These are phyloP conservation scores for Hedya salicella DNA, from an alignment of 2,888 invertebrate species.

Conservation along the genomic window DNA sequence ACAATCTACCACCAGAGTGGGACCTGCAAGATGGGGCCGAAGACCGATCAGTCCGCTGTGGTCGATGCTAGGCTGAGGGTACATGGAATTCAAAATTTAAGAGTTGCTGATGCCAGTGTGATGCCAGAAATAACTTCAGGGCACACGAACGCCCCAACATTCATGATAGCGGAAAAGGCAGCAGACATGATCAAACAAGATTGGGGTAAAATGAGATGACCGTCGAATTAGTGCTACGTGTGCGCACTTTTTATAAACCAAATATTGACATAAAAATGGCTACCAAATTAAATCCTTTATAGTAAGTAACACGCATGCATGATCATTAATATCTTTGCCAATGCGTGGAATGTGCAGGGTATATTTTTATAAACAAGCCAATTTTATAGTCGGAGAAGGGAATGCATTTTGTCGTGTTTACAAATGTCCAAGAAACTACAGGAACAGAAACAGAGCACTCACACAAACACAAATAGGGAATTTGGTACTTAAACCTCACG, in stretches of 20 bases:
- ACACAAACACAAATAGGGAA: no score
- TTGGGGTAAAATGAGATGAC: constrained; percentile 63
- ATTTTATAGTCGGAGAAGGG: no score
- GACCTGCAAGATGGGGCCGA: constrained; percentile 88
- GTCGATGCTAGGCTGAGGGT: constrained; percentile 87
- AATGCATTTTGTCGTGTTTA: no score
- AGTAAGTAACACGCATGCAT: background rate
- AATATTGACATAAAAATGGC: background rate
- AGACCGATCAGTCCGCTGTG: constrained; percentile 84
- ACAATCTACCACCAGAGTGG: constrained; percentile 89
- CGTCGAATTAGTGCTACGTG: background rate
- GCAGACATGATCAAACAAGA: constrained; percentile 88
- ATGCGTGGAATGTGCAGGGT: no score
- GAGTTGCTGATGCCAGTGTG: constrained; percentile 92
- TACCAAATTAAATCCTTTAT: background rate
- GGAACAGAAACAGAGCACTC: no score
- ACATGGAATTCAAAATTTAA: constrained; percentile 87
- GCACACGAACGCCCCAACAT: constrained; percentile 91
- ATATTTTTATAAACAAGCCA: no score
- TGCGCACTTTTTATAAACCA: background rate
- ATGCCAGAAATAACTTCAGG: constrained; percentile 91
- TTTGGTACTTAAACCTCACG: no score
- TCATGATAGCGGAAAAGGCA: constrained; percentile 93
- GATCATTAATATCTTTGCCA: no score
- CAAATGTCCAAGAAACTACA: no score